Conservation (phyloP, 2,113 vertebrate species). For the Pavo muticus region DNA sequence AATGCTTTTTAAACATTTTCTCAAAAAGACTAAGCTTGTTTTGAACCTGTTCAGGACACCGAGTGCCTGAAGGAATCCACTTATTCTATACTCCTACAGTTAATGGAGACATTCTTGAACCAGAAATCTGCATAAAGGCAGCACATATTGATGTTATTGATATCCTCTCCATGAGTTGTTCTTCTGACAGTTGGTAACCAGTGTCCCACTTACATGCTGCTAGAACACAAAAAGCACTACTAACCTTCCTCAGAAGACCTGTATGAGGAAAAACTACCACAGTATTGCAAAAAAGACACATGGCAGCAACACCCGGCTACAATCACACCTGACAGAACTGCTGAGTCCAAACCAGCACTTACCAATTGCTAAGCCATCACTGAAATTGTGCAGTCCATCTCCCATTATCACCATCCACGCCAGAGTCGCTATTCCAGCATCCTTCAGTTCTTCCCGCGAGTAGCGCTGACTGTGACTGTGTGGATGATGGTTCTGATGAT, state of each 20-base stretch:
- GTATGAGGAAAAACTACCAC: not conserved
- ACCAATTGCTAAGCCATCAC: conserved; percentile 95
- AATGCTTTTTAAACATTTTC: not conserved
- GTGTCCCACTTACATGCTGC: not conserved
- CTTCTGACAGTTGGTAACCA: not conserved
- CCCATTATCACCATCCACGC: conserved; percentile 99
- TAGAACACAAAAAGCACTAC: not conserved
- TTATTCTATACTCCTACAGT: not conserved
- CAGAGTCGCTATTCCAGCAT: conserved; percentile 91
- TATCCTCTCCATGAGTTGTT: not conserved
- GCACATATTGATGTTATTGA: not conserved
- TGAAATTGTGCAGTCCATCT: conserved; percentile 96
- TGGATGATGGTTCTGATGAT: conserved; percentile 97
- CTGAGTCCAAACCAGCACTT: not conserved
- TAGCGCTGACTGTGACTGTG: conserved; percentile 96
- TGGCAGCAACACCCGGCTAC: not conserved
- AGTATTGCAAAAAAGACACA: not conserved
- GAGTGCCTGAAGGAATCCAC: not conserved
- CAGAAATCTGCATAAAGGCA: not conserved
- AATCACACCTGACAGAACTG: not conserved
- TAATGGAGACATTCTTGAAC: not conserved
- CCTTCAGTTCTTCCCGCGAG: conserved; percentile 91
- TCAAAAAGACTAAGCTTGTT: not conserved
- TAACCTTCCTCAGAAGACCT: not conserved
- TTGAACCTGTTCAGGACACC: not conserved